Conservation (phyloP, 2,888 invertebrate species). For the Oscheius sp. region DNA sequence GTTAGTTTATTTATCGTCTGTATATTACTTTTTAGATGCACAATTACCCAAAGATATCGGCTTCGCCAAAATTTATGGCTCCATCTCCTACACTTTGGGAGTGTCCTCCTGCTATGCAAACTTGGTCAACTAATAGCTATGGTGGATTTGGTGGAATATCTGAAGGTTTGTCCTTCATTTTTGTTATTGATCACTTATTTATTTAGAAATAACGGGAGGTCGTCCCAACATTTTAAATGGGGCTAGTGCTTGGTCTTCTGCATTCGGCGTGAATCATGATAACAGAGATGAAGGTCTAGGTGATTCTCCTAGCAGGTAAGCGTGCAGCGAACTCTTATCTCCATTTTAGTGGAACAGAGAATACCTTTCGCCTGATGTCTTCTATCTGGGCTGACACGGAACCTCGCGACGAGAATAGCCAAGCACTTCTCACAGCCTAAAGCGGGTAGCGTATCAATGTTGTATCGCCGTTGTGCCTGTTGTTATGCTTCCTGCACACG, state of each 20-base stretch:
- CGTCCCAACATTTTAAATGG: constrained; percentile 22
- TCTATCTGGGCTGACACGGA: constrained; percentile 34
- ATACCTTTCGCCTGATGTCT: constrained; percentile 28
- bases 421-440: constrained; percentile 21
- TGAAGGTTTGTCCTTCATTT: constrained; percentile 3
- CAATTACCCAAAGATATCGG: neutral
- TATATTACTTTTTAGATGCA: constrained; percentile 20
- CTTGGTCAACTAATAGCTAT: constrained; percentile 25
- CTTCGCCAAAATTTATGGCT: constrained; percentile 16
- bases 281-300: constrained; percentile 56
- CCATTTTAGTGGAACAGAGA: constrained; percentile 10
- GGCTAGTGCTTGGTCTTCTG: constrained; percentile 30
- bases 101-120: constrained; percentile 1
- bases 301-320: constrained; percentile 58
- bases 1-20: neutral
- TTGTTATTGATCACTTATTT: neutral
- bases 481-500: constrained; percentile 14
- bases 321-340: neutral
- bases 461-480: constrained; percentile 6
- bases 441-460: constrained; percentile 17
- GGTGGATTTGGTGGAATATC: constrained; percentile 7
- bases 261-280: constrained; percentile 17
- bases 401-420: constrained; percentile 31
- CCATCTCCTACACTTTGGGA: constrained; percentile 18
- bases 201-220: constrained; percentile 8